A percentile compares a stretch with the other conserved stretches of the same genome.
Conservation (phyloP, 2,797 vertebrate genomes). For the Petrocephalus sullivani region DNA sequence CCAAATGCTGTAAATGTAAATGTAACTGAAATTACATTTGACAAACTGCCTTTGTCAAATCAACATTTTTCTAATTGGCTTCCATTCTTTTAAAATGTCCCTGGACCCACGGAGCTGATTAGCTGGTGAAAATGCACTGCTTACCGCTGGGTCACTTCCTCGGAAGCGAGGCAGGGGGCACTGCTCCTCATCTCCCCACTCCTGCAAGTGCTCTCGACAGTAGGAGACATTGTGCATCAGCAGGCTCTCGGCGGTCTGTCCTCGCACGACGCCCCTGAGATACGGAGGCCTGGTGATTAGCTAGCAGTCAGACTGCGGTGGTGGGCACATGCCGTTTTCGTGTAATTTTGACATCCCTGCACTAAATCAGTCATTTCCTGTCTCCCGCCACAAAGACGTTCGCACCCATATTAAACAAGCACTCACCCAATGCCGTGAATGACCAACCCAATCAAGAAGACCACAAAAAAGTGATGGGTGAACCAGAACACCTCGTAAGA, state of each 20-base stretch:
- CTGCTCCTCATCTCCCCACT: slow-evolving; percentile 52
- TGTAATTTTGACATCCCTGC: not conserved
- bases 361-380: not conserved
- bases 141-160: slow-evolving; percentile 69
- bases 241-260: slow-evolving; percentile 63
- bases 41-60: not conserved
- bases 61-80: not conserved
- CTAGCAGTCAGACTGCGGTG: not conserved
- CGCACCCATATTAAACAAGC: not conserved
- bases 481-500: slow-evolving; percentile 72
- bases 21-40: too few species aligned
- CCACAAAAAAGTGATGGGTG: slow-evolving; percentile 59
- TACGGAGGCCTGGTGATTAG: not conserved
- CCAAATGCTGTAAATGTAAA: too few species aligned
- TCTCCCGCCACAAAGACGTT: not conserved
- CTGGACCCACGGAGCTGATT: slow-evolving; percentile 8
- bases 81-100: not conserved
- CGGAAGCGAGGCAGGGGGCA: slow-evolving; percentile 67
- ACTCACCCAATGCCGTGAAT: slow-evolving; percentile 70
- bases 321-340: not conserved
- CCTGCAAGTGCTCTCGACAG: slow-evolving; percentile 58
- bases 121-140: slow-evolving; percentile 23
- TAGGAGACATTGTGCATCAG: slow-evolving; percentile 59
- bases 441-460: slow-evolving; percentile 63
- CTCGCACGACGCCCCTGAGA: slow-evolving; percentile 60